Conservation (phyloP, 2,797 vertebrate genomes). For the Babyrousa celebensis region DNA sequence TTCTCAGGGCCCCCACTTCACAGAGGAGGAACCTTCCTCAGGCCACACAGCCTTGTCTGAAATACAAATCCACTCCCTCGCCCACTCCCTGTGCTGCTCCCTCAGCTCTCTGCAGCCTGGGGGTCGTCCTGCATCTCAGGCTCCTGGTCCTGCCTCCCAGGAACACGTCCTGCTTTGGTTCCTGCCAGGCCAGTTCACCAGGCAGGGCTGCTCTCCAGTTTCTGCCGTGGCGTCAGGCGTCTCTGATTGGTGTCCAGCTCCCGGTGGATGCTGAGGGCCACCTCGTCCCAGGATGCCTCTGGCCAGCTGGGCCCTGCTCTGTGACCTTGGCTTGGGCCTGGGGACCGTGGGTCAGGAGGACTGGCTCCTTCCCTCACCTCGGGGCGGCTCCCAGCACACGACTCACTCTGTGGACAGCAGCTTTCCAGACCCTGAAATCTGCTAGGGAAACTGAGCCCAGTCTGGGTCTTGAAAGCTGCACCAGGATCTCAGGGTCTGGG, state of each 20-base stretch:
- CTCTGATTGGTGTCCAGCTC: not conserved
- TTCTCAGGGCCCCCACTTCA: not conserved
- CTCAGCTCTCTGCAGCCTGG: not conserved
- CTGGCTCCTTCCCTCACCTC: not conserved
- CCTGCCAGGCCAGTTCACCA: not conserved
- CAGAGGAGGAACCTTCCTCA: not conserved
- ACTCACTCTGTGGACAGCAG: not conserved
- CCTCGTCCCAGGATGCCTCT: not conserved
- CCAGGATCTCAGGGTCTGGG: not conserved
- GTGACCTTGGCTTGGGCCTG: accelerated
- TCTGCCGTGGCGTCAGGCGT: not conserved
- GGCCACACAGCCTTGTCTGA: not conserved
- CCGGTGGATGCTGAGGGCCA: not conserved
- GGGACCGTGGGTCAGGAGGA: accelerated
- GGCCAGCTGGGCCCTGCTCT: not conserved
- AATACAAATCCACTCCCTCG: not conserved
- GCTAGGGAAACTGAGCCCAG: not conserved
- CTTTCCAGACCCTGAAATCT: not conserved
- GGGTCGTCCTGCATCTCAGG: not conserved
- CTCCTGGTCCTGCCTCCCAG: not conserved
- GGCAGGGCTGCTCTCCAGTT: not conserved
- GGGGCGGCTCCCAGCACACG: not conserved
- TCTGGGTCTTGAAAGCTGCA: not conserved
- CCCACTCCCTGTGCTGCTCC: not conserved
- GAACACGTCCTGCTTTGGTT: not conserved